A percentile compares a stretch with the other conserved stretches of the same genome.
These are phyloP conservation scores for Nasonia vitripennis DNA, from an alignment of 1,140 invertebrate species.

Conservation along the genomic window DNA sequence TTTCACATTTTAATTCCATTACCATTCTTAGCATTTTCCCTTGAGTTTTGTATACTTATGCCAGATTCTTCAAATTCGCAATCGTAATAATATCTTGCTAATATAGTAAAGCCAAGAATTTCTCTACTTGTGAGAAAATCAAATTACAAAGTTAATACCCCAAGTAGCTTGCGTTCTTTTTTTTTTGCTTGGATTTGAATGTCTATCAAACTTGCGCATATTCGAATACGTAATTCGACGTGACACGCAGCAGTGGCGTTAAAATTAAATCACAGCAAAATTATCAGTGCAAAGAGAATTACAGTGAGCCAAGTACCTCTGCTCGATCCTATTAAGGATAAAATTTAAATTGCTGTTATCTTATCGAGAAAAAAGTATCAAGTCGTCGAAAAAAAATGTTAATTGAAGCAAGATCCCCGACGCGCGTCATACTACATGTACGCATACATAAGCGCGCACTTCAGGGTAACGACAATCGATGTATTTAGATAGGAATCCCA, in stretches of 20 bases:
- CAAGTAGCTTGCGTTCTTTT: not conserved
- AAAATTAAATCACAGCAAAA: too few relatives aligned
- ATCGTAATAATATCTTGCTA: too few relatives aligned
- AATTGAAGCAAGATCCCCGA: not conserved
- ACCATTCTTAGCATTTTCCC: too few relatives aligned
- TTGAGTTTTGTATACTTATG: not conserved
- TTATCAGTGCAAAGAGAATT: not conserved
- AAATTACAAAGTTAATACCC: not conserved
- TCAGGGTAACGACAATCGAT: conserved; percentile 36
- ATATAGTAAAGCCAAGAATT: not conserved
- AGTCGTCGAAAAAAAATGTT: not conserved
- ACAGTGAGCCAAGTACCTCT: not conserved
- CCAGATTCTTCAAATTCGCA: not conserved
- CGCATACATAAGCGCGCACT: not conserved
- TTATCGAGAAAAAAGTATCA: not conserved
- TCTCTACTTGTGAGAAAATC: not conserved
- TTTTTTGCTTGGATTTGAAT: not conserved
- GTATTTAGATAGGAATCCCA: not conserved
- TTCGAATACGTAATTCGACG: too few relatives aligned
- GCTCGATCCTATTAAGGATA: not conserved
- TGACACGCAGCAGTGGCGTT: too few relatives aligned
- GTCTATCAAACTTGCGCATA: too few relatives aligned
- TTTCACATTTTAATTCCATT: not conserved
- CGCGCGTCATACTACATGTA: not conserved
- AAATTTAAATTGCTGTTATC: not conserved